Percentiles rank a stretch among this genome's conserved stretches.
phyloP scores from a whole-genome alignment of 2,797 vertebrate species.

The Microchirus variegatus region DNA sequence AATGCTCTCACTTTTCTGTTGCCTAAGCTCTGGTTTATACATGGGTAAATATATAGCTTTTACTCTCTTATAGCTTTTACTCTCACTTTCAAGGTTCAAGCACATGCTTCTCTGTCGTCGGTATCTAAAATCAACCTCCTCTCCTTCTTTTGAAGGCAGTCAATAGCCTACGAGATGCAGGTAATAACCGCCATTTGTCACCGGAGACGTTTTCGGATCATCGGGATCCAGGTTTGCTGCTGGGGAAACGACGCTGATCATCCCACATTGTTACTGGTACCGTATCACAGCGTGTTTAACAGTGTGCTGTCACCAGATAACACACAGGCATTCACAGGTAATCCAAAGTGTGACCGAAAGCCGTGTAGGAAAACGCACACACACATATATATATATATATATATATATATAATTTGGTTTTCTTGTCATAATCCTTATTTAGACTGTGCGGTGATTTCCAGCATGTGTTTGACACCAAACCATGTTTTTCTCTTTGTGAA shows the following conservation, averaged over 20 bases:
- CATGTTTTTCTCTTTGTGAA: too few relatives aligned
- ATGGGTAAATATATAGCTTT: too few relatives aligned
- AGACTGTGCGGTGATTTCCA: too few relatives aligned
- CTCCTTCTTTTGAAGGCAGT: not conserved
- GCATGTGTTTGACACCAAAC: too few relatives aligned
- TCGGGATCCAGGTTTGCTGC: conserved; percentile 19
- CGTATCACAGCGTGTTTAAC: conserved; percentile 3
- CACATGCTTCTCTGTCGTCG: not conserved
- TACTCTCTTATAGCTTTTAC: not conserved
- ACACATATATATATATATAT: not conserved
- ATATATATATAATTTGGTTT: not conserved
- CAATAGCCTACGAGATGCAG: not conserved
- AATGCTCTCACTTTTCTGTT: too few relatives aligned
- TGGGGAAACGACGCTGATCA: conserved; percentile 21
- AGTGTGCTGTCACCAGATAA: conserved; percentile 25
- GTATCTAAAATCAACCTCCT: not conserved
- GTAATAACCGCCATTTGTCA: conserved; percentile 23
- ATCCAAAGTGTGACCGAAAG: conserved; percentile 14
- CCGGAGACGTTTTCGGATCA: conserved; percentile 10
- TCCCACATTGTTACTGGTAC: conserved; percentile 19
- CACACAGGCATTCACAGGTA: conserved; percentile 7
- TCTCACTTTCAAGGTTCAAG: not conserved
- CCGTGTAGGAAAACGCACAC: not conserved
- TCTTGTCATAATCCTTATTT: not conserved
- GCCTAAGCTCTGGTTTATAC: too few relatives aligned